phyloP scores from a whole-genome alignment of 2,797 vertebrate genomes.

The Melanotaenia maccullochi region DNA sequence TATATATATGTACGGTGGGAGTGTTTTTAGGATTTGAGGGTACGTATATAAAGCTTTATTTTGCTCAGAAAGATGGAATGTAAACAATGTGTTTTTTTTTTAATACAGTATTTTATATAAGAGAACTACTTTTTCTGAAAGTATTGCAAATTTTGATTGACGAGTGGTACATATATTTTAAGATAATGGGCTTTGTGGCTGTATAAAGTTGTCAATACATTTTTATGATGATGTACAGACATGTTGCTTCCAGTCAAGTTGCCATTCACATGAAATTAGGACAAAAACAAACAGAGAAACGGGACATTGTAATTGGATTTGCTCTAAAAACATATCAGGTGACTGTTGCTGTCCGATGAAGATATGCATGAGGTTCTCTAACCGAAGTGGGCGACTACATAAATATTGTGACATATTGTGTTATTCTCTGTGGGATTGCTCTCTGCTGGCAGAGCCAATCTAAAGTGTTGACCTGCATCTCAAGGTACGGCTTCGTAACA shows the following conservation, averaged over 20 bases:
- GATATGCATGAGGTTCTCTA: slow-evolving; percentile 72
- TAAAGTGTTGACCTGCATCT: slow-evolving; percentile 88
- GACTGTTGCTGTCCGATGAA: slow-evolving; percentile 72
- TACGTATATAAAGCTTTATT: slow-evolving; percentile 86
- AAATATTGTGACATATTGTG: slow-evolving; percentile 84
- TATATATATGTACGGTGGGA: slow-evolving; percentile 75
- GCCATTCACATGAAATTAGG: slow-evolving; percentile 57
- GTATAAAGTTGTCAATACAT: slow-evolving; percentile 91
- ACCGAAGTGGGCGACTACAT: slow-evolving; percentile 68
- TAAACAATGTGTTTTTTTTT: slow-evolving; percentile 81
- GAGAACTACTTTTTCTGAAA: slow-evolving; percentile 86
- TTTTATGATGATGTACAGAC: slow-evolving; percentile 80
- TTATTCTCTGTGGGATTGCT: slow-evolving; percentile 90
- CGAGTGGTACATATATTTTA: slow-evolving; percentile 87
- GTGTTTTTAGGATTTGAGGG: slow-evolving; percentile 84
- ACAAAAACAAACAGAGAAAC: slow-evolving; percentile 32
- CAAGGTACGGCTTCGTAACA: slow-evolving; percentile 95
- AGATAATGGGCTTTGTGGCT: slow-evolving; percentile 91
- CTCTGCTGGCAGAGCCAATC: slow-evolving; percentile 98
- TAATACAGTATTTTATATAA: slow-evolving; percentile 88
- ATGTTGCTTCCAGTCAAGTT: slow-evolving; percentile 77
- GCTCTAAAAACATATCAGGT: slow-evolving; percentile 57
- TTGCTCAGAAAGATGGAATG: slow-evolving; percentile 84
- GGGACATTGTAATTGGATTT: slow-evolving; percentile 56
- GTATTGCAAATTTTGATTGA: slow-evolving; percentile 82